Evolutionary conservation across 1,140 invertebrate genomes (phyloP), one percentile per base, ranked within the genome.

Genomic region (Caenorhabditis tropicalis): DNA sequence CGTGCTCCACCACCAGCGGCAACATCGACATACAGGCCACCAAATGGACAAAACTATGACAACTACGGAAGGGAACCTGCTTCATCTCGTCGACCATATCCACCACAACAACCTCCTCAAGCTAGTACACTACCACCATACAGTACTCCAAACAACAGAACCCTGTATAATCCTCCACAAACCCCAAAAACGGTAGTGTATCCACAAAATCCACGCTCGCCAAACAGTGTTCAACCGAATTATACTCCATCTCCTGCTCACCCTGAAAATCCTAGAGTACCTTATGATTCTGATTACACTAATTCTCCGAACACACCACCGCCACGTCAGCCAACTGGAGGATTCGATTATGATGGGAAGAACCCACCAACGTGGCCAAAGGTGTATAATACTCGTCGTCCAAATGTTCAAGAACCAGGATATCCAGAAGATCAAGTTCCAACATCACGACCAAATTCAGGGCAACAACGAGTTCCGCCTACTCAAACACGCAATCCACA

Each of bases 91-190:
- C 16, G 65, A 24, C 65, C 65, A 19, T 24, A 74, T 24, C 65
- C 65, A 46, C 65, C 65, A 33, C 65, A 74, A 24, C 65, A 74
- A 31, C 65, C 65, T 2, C 33, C n/a, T 29, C 53, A 56, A 56
- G 53, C 53, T 21, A 74, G 65, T 24, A 74, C 33, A 24, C 9
- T 24, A 36, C 10, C 65, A 19, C 33, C 65, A 2, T 43, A 74
- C 65, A 74, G 36, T 43, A 74, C 36, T 43, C 65, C 65, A 46
- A 74, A 74, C 36, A 74, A 74, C 36, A 43, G 65, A 74, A 74
- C 65, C 4, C 2, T 74, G 4, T 74, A 74, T 21, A 74, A 74
- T 74, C 65, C 65, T 16, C 58, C 33, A 36, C 33, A 21, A 65
- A 29, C 58, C 5, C 65, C 65, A 46, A 43, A 21, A 24, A 74